These are phyloP conservation scores for Sphenopsis melanotis DNA, from an alignment of 2,797 vertebrate genomes.

Conservation along the genomic window DNA sequence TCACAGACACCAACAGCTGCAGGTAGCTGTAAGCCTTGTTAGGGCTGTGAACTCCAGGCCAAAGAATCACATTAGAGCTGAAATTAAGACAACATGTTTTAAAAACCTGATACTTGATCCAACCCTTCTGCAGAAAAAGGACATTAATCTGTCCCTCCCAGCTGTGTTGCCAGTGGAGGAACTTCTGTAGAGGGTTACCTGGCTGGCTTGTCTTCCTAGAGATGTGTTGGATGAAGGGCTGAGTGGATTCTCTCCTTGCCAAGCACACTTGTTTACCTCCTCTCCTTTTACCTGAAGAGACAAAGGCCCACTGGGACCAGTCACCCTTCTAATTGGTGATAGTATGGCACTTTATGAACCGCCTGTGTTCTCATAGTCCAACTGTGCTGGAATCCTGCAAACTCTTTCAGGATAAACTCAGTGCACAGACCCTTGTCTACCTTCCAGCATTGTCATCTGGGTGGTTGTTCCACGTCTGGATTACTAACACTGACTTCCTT, in stretches of 20 bases:
- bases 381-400: neutral
- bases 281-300: neutral
- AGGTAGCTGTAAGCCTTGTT: neutral
- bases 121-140: neutral
- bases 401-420: neutral
- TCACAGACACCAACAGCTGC: neutral
- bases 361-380: neutral
- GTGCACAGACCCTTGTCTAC: neutral
- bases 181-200: neutral
- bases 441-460: neutral
- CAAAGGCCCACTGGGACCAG: neutral
- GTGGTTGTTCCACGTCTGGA: neutral
- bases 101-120: neutral
- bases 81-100: neutral
- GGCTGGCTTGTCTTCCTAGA: neutral
- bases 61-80: neutral
- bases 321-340: neutral
- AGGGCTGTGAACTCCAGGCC: neutral
- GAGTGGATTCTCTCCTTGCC: neutral
- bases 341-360: neutral
- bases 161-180: neutral
- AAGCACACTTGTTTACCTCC: neutral
- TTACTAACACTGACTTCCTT: neutral
- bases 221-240: rapidly evolving
- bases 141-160: neutral